Percentiles rank a stretch among this genome's conserved stretches.
Conservation (phyloP, 2,888 invertebrate genomes). For the Lissonota sp. region DNA sequence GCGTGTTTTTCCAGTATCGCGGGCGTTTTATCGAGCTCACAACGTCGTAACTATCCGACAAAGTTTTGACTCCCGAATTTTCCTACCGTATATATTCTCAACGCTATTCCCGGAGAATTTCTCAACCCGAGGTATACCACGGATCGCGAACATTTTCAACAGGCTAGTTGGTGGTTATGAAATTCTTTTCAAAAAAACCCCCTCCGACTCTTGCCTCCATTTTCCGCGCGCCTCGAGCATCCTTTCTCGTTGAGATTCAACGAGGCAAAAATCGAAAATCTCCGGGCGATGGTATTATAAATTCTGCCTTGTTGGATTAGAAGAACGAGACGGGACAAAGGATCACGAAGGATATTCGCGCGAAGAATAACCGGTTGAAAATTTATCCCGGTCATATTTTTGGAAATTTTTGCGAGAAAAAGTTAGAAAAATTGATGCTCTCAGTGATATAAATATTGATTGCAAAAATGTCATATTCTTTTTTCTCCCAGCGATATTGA, state of each 20-base stretch:
- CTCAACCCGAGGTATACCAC: not conserved
- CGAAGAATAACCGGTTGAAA: not conserved
- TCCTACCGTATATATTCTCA: slow-evolving; percentile 56
- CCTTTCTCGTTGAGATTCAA: slow-evolving; percentile 32
- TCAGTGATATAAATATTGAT: not conserved
- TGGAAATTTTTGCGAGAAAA: not conserved
- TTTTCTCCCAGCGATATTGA: not conserved
- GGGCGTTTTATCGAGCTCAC: not conserved
- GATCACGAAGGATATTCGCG: slow-evolving; percentile 45
- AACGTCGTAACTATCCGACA: slow-evolving; percentile 17
- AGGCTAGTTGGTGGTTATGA: slow-evolving; percentile 20
- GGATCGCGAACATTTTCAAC: slow-evolving; percentile 42
- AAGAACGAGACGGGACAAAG: slow-evolving; percentile 30
- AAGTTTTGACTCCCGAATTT: slow-evolving; percentile 61
- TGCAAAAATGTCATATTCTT: no score
- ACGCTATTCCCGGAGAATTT: not conserved
- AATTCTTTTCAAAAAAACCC: slow-evolving; percentile 40
- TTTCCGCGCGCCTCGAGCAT: not conserved
- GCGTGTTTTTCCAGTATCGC: slow-evolving; percentile 3
- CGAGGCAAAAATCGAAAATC: slow-evolving; percentile 48
- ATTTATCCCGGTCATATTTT: slow-evolving; percentile 20
- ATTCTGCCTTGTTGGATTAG: slow-evolving; percentile 46
- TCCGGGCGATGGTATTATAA: slow-evolving; percentile 19
- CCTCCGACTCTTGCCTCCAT: slow-evolving; percentile 16
- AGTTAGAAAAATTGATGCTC: not conserved